Base-by-base conservation (phyloP, 2,888 invertebrate genomes). In the Eupithecia subumbrata region DNA sequence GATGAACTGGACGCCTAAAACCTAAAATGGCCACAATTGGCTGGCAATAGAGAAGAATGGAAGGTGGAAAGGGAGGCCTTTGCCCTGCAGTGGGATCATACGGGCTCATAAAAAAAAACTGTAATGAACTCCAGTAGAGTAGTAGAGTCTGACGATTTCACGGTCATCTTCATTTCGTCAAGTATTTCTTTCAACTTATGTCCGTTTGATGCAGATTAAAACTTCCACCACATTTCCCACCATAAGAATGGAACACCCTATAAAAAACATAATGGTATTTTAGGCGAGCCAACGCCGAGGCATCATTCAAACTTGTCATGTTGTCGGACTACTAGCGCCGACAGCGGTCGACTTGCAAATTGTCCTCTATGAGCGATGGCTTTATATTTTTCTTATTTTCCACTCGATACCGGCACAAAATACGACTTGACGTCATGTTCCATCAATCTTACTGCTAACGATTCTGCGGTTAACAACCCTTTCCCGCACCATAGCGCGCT, bases 281-380 rank as follows among this genome's bases (percentile, higher is more conserved):
- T 63, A 63, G 66, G 3, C 30, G 66, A 66, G 34, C 34, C 18
- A 40, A 11, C 30, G 66, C 14, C 52, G 52, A 63, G 52, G 18
- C 68, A 74, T 78, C 75, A 43, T 74, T 72, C 74, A 76, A 78
- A 74, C 72, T 73, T 72, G 69, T 70, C 74, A 60, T 66, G 69
- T 74, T 76, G 67, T 70, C 67, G 78, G 77, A 79, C 79, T 72
- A 71, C 78, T 73, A 69, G 52, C 76, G 64, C n/a, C 75, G 81
- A 82, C 84, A 82, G 82, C 81, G 81, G 81, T 43, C 80, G 81
- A 82, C 85, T 84, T 84, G 83, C 80, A 88, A 87, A 85, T 86
- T 87, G 83, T 83, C 79, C 78, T 81, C 72, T 69, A 73, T 86
- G 87, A 88, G 84, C 81, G 87, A 87, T 87, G 78, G 81, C 79